Evolutionary conservation across 2,888 invertebrate species (phyloP).

Genomic region (Lepidocyrtoides sp.): DNA sequence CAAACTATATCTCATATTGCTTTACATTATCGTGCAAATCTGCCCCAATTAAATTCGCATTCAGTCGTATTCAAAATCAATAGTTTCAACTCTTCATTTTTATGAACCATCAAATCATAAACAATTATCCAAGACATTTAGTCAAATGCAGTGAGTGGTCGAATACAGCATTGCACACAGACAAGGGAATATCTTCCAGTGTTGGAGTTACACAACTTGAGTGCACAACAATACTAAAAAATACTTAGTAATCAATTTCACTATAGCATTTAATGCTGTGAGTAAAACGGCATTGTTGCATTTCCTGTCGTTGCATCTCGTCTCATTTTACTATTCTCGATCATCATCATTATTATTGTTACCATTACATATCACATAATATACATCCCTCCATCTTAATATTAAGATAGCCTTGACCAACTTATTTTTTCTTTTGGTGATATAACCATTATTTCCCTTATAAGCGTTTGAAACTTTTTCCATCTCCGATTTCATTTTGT

Average conservation of each 20-base stretch:
- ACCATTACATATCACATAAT: slow-evolving; percentile 11
- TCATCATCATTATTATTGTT: background rate
- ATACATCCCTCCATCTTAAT: background rate
- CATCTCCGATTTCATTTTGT: background rate
- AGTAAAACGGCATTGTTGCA: background rate
- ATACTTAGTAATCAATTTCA: too few species aligned
- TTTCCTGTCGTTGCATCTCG: slow-evolving; percentile 4
- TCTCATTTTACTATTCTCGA: background rate
- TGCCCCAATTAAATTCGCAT: too few species aligned
- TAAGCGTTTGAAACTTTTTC: background rate
- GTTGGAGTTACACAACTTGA: background rate
- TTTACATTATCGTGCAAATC: too few species aligned
- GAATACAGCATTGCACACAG: too few species aligned
- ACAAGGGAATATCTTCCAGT: slow-evolving; percentile 4
- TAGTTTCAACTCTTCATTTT: too few species aligned
- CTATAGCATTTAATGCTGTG: background rate
- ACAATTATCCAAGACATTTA: too few species aligned
- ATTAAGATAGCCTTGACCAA: slow-evolving; percentile 72
- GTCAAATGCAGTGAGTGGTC: too few species aligned
- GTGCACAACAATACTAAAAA: too few species aligned
- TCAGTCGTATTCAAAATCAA: too few species aligned
- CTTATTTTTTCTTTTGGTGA: slow-evolving; percentile 54
- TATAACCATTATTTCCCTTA: slow-evolving; percentile 11
- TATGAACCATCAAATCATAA: too few species aligned
- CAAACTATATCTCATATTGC: too few species aligned